These are phyloP conservation scores for Drosophila cardini DNA, from an alignment of 1,140 invertebrate genomes.

Conservation along the genomic window DNA sequence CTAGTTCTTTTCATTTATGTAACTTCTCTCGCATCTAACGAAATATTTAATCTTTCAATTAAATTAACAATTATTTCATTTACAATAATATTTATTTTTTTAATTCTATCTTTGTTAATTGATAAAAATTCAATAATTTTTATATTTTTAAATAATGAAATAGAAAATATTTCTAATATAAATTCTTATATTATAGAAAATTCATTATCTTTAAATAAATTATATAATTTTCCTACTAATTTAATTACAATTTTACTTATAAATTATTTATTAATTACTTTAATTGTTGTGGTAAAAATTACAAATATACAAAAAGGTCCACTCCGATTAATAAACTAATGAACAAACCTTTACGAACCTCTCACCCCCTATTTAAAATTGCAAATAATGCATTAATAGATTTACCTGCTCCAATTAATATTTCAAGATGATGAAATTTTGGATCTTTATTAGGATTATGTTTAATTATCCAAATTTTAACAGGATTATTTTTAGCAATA, in stretches of 20 bases:
- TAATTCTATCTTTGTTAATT: conserved; percentile 29
- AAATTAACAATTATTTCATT: too few species aligned
- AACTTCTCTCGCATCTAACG: too few species aligned
- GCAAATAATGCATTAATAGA: conserved; percentile 86
- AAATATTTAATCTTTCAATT: too few species aligned
- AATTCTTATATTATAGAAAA: conserved; percentile 67
- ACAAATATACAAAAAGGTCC: conserved; percentile 83
- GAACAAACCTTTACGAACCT: conserved; percentile 83
- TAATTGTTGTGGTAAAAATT: too few species aligned
- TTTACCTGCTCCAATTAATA: conserved; percentile 86
- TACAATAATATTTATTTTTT: not conserved
- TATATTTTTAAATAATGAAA: conserved; percentile 52
- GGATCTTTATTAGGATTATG: too few species aligned
- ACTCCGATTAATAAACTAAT: conserved; percentile 85
- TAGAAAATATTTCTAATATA: conserved; percentile 43
- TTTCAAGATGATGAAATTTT: conserved; percentile 83
- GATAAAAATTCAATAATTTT: conserved; percentile 34
- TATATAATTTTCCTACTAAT: conserved; percentile 84
- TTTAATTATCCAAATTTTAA: too few species aligned
- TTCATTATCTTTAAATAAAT: conserved; percentile 84
- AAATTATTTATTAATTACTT: conserved; percentile 85
- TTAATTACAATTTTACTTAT: conserved; percentile 85
- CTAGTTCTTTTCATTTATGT: too few species aligned
- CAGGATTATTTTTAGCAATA: too few species aligned
- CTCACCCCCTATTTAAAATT: conserved; percentile 52